Base-by-base conservation (phyloP, 2,113 vertebrate genomes). In the Microtus richardsoni region DNA sequence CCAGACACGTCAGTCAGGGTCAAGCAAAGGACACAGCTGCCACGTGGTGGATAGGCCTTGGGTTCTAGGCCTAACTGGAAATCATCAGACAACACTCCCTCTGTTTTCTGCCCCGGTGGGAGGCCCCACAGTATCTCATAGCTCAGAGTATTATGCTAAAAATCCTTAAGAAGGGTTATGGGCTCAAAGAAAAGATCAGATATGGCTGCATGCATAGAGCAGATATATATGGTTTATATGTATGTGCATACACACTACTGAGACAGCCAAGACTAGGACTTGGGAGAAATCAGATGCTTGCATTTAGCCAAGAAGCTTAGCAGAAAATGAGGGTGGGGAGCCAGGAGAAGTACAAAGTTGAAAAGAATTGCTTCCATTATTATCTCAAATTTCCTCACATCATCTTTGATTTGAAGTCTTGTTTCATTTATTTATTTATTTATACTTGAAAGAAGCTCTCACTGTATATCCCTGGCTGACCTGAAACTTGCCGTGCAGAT, bases 361-460 rank as follows among this genome's bases (percentile, higher is more conserved):
- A 58, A 80, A 94, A 91, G 77, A 41, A 71, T 36, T 2, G 1
- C 87, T 33, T 90, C 89, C 77, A 8, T 74, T 39, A 75, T n/a
- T 89, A 85, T 68, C 70, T 86, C 84, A 54, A 96, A 89, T 54
- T 66, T 66, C n/a, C 30, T 91, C 30, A 24, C 21, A 36, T 92
- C 66, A 89, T 41, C 94, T 88, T 6, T 73, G 1, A 68, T 89
- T 78, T 70, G 24, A 54, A 47, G 90, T 85, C 17, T 12, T 85
- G 24, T 4, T 28, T 28, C n/a, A 30, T 54, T 52, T 0, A 10
- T 49, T 12, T 19, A 17, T 68, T 16, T 19, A 4, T 86, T 33
- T 68, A 9, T 68, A 8, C 44, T 49, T 86, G 30, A 70, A 39
- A 33, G 39, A 64, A n/a, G 83, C 3, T 49, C 62, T 85, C 62